Percentiles rank a stretch among this genome's conserved stretches.
Evolutionary conservation across 2,797 vertebrate species (phyloP).

Genomic region (Premnoplex brunnescens): DNA sequence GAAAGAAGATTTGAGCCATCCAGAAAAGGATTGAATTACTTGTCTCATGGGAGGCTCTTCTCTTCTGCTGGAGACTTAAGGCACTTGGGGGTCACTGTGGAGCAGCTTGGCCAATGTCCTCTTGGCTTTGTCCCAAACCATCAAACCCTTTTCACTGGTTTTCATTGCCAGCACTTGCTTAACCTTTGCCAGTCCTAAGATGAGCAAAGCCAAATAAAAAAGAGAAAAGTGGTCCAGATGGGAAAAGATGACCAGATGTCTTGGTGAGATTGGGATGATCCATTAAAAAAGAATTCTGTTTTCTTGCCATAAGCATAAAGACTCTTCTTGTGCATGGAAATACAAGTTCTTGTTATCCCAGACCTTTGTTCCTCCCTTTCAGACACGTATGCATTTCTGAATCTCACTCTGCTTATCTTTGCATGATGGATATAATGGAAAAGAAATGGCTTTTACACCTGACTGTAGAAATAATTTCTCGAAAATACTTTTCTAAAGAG

Average conservation of each 20-base stretch:
- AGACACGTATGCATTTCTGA: background rate
- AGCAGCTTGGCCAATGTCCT: slow-evolving; percentile 45
- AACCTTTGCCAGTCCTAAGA: slow-evolving; percentile 20
- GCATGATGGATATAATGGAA: background rate
- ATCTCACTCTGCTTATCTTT: background rate
- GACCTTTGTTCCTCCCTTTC: background rate
- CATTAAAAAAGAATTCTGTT: background rate
- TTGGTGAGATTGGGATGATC: background rate
- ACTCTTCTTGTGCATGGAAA: background rate
- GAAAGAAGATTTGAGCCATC: slow-evolving; percentile 28
- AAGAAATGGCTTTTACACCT: background rate
- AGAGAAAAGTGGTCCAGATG: slow-evolving; percentile 28
- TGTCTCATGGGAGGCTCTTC: slow-evolving; percentile 33
- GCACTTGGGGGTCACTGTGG: slow-evolving; percentile 55
- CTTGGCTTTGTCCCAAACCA: slow-evolving; percentile 53
- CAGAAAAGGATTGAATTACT: slow-evolving; percentile 47
- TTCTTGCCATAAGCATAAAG: slow-evolving; percentile 11
- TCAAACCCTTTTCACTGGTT: slow-evolving; percentile 12
- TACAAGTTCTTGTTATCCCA: background rate
- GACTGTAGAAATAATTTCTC: background rate
- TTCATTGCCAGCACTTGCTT: slow-evolving; percentile 51
- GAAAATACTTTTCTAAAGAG: background rate
- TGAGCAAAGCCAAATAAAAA: slow-evolving; percentile 3
- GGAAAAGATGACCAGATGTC: slow-evolving; percentile 63
- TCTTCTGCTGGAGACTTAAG: slow-evolving; percentile 51